Evolutionary conservation across 2,888 invertebrate species (phyloP), one percentile per base, ranked within the genome.

Genomic region (Amphipoea lucens): DNA sequence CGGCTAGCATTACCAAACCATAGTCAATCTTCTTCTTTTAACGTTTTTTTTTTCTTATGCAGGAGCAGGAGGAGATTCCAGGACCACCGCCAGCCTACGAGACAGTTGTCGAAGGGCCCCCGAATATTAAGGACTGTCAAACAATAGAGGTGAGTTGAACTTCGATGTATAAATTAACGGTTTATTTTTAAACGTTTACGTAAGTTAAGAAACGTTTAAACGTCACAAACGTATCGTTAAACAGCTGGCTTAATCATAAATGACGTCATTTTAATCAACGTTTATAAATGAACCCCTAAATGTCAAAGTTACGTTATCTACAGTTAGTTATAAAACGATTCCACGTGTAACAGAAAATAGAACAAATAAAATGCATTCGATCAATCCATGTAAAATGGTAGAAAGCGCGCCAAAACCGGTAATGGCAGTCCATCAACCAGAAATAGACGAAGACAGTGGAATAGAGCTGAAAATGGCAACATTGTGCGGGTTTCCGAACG

Each of bases 81-180:
- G 97, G 97, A 0, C 98, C 98, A 1, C 98, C 98, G 20, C 98
- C 98, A 0, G 97, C 98, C 2, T 98, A 98, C 93, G 98, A 98
- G 78, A 92, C 95, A 1, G 96, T 97, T 3, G 96, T 97, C 4
- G 93, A 94, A 40, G 92, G 86, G 9, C 82, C 92, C 5, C 82
- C 91, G 4, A 87, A 87, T 57, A 90, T 92, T 57, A 95, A 96
- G 88, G 94, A 95, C 77, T 91, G 90, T 75, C 85, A 90, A 60
- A 86, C 90, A 36, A 89, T 95, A 84, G 93, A 95, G 92, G 96
- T 95, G 85, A 87, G 82, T 82, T n/a, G 14, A 0, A n/a, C 36
- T n/a, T 36, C 7, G 0, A 40, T 60, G 11, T 40, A 14, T 23
- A 36, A 14, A n/a, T 40, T 54, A 17, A 23, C 3, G 36, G 54